Conservation (phyloP, 1,140 invertebrate species). For the Gonioctena quinquepunctata region DNA sequence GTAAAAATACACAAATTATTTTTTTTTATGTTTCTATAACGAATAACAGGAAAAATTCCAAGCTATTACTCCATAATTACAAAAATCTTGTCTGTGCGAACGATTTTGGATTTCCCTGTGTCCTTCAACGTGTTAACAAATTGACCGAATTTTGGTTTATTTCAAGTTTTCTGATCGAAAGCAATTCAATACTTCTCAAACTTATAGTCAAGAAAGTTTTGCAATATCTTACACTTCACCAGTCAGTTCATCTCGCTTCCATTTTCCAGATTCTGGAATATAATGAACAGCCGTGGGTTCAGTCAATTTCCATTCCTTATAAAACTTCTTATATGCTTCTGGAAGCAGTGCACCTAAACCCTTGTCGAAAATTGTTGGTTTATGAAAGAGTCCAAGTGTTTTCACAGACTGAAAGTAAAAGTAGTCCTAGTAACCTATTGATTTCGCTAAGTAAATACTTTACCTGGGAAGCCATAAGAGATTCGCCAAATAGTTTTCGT, state of each 20-base stretch:
- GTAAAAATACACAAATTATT: too few species aligned
- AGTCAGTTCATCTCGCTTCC: conserved; percentile 71
- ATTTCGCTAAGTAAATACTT: not conserved
- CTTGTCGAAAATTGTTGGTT: conserved; percentile 44
- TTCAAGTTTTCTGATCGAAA: too few species aligned
- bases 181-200: too few species aligned
- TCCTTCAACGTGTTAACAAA: too few species aligned
- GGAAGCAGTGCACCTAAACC: conserved; percentile 70
- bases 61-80: too few species aligned
- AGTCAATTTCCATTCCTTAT: conserved; percentile 78
- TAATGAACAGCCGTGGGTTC: conserved; percentile 84
- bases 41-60: too few species aligned
- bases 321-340: conserved; percentile 86
- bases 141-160: too few species aligned
- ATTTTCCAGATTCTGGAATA: conserved; percentile 74
- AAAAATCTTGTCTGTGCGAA: too few species aligned
- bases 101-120: too few species aligned
- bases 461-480: not conserved
- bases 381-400: conserved; percentile 39
- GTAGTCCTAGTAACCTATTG: not conserved
- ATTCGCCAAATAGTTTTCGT: too few species aligned
- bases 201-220: too few species aligned
- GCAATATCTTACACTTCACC: conserved; percentile 67
- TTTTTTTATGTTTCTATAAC: too few species aligned
- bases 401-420: conserved; percentile 30